A percentile compares a stretch with the other conserved stretches of the same genome.
Conservation (phyloP, 2,797 vertebrate species). For the Eptatretus atami region DNA sequence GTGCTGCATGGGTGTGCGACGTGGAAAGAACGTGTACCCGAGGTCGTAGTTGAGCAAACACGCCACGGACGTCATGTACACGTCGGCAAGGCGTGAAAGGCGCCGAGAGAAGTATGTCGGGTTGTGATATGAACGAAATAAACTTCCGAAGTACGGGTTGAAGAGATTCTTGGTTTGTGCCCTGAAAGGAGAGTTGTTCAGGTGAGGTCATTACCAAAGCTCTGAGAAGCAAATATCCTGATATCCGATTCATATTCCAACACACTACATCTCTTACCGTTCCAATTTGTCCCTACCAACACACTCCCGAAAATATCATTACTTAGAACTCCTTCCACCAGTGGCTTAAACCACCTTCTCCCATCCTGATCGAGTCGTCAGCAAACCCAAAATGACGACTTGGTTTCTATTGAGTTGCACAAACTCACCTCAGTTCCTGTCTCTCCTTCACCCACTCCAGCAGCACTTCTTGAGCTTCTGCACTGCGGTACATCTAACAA, state of each 20-base stretch:
- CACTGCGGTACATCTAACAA: slow-evolving; percentile 22
- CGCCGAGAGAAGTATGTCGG: slow-evolving; percentile 42
- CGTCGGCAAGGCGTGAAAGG: slow-evolving; percentile 32
- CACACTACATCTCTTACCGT: too few species aligned
- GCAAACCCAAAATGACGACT: too few species aligned
- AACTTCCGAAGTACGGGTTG: slow-evolving; percentile 44
- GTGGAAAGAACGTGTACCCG: slow-evolving; percentile 30
- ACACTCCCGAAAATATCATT: too few species aligned
- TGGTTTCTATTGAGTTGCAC: too few species aligned
- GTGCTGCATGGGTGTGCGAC: slow-evolving; percentile 35
- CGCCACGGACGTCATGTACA: slow-evolving; percentile 40
- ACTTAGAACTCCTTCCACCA: too few species aligned
- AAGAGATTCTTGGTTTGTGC: slow-evolving; percentile 36
- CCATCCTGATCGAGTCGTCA: too few species aligned
- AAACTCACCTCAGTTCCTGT: slow-evolving; percentile 20
- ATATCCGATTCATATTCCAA: too few species aligned
- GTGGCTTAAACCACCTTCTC: too few species aligned
- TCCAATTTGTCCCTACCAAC: too few species aligned
- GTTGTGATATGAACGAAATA: slow-evolving; percentile 40
- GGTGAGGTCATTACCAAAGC: too few species aligned
- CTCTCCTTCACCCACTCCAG: slow-evolving; percentile 27
- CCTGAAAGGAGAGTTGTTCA: slow-evolving; percentile 12
- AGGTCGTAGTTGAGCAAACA: slow-evolving; percentile 35
- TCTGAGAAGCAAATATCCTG: too few species aligned
- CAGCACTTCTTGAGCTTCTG: slow-evolving; percentile 20